Conservation (phyloP, 1,140 invertebrate species). For the Whitmania pigra region DNA sequence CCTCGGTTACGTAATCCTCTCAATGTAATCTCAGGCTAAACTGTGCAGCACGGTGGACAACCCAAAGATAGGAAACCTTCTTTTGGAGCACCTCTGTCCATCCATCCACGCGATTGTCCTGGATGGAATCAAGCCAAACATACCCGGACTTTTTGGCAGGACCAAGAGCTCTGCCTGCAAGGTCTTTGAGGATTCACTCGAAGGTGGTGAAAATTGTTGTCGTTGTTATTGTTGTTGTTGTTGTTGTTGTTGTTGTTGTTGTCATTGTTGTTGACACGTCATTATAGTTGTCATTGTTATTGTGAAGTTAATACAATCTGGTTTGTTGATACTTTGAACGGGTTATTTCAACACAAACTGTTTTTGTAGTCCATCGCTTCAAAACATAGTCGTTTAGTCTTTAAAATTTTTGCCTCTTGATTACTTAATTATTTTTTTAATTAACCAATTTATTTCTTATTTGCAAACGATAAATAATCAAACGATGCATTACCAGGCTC, state of each 20-base stretch:
- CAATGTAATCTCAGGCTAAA: constrained; percentile 9
- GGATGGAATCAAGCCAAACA: constrained; percentile 61
- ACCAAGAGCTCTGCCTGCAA: constrained; percentile 75
- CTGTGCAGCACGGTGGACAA: constrained; percentile 44
- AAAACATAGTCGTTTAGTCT: not conserved
- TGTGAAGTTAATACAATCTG: not conserved
- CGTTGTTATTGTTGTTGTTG: not conserved
- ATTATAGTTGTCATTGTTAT: not conserved
- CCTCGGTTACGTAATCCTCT: no score
- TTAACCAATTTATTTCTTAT: not conserved
- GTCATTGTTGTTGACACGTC: not conserved
- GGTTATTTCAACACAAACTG: no score
- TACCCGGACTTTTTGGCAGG: constrained; percentile 68
- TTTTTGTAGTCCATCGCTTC: no score
- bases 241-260: not conserved
- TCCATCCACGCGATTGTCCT: constrained; percentile 66
- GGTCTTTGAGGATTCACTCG: constrained; percentile 66
- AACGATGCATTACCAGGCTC: constrained; percentile 10
- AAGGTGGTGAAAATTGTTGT: constrained; percentile 50
- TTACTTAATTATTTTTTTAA: not conserved
- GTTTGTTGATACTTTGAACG: no score
- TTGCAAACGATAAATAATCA: not conserved
- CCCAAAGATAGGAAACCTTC: constrained; percentile 50
- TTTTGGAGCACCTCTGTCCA: constrained; percentile 57
- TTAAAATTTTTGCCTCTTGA: not conserved